A percentile compares a stretch with the other conserved stretches of the same genome.
phyloP scores from a whole-genome alignment of 2,888 invertebrate species.

The Tenthredo distinguenda region DNA sequence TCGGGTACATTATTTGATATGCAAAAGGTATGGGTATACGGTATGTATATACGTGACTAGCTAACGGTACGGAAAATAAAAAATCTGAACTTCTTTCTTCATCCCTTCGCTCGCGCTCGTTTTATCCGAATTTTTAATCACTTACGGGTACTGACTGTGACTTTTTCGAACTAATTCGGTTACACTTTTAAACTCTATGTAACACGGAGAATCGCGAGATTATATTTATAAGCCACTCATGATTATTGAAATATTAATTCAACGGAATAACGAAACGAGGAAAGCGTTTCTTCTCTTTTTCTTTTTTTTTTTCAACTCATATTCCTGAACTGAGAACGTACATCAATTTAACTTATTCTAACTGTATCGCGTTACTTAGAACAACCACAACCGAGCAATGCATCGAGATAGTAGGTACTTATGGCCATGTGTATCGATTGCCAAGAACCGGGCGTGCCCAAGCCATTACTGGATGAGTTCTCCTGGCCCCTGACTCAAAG shows the following conservation, averaged over 20 bases:
- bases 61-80: not conserved
- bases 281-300: not conserved
- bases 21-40: not conserved
- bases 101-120: not conserved
- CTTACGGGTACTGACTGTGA: not conserved
- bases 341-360: not conserved
- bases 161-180: not conserved
- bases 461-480: conserved; percentile 41
- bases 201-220: not conserved
- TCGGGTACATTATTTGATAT: not conserved
- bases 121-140: conserved; percentile 2
- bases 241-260: conserved; percentile 9
- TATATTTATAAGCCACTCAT: not conserved
- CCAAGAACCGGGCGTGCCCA: conserved; percentile 40
- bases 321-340: not conserved
- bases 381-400: conserved; percentile 16
- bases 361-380: not conserved
- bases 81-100: not conserved
- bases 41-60: not conserved
- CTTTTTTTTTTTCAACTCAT: not conserved
- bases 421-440: conserved; percentile 45
- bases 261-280: conserved; percentile 8
- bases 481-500: conserved; percentile 9
- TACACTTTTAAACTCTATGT: not conserved
- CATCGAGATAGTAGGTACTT: conserved; percentile 31